Evolutionary conservation across 37 sponge, comb jelly and placozoan genomes (phyloP).

Genomic region (Mnemiopsis leidyi): DNA sequence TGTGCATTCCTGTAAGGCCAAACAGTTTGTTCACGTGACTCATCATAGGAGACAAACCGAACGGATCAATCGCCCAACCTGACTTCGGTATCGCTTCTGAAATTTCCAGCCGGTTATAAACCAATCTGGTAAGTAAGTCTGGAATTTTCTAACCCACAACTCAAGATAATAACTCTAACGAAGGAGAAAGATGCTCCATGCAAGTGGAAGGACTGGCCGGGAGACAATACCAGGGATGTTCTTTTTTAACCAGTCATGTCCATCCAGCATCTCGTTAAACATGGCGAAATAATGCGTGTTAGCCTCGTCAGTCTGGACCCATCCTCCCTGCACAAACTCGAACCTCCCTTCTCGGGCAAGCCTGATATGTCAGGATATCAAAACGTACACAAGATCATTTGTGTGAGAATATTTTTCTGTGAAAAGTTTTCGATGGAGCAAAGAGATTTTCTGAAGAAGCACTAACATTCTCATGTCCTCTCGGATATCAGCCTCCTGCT

Average conservation of each 20-base stretch:
- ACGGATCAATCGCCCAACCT: conserved; percentile 94
- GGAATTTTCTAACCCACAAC: too few relatives aligned
- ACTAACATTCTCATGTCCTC: not conserved
- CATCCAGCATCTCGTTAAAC: conserved; percentile 91
- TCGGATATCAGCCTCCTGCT: not conserved
- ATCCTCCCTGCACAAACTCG: conserved; percentile 96
- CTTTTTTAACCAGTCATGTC: conserved; percentile 82
- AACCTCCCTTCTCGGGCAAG: conserved; percentile 78
- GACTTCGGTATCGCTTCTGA: conserved; percentile 74
- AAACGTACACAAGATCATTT: too few relatives aligned
- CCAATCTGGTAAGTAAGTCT: too few relatives aligned
- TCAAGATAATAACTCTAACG: too few relatives aligned
- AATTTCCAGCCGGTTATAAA: too few relatives aligned
- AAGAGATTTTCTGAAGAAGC: too few relatives aligned
- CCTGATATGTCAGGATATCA: too few relatives aligned
- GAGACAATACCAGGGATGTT: conserved; percentile 77
- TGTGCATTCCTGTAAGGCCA: conserved; percentile 79
- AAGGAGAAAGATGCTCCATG: too few relatives aligned
- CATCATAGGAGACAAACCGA: conserved; percentile 92
- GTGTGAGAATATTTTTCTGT: too few relatives aligned
- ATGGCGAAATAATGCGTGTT: conserved; percentile 95
- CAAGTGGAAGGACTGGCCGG: too few relatives aligned
- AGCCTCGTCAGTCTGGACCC: conserved; percentile 99
- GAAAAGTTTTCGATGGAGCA: too few relatives aligned
- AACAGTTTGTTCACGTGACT: conserved; percentile 78